These are phyloP conservation scores for Tolmerus cingulatus DNA, from an alignment of 2,888 invertebrate genomes.

Conservation along the genomic window DNA sequence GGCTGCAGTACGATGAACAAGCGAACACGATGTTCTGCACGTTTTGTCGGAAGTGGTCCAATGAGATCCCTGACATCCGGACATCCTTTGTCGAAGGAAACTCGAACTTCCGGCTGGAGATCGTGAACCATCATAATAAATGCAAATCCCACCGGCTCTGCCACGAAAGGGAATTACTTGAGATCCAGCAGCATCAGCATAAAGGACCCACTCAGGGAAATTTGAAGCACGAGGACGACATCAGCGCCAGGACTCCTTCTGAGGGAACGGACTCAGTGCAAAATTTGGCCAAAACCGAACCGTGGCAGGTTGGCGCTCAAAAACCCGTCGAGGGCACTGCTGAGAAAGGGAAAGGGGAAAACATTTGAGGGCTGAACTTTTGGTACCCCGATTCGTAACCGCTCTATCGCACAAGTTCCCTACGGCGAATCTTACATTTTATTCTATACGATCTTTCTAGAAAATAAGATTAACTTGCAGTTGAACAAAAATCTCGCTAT, in stretches of 20 bases:
- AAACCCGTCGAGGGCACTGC: background rate
- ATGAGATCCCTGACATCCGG: slow-evolving; percentile 73
- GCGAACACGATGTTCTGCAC: slow-evolving; percentile 78
- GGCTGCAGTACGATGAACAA: slow-evolving; percentile 75
- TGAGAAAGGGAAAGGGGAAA: background rate
- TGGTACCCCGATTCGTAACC: background rate
- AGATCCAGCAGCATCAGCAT: slow-evolving; percentile 48
- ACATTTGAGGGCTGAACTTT: background rate
- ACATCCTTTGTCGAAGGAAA: slow-evolving; percentile 84
- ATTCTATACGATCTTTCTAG: background rate
- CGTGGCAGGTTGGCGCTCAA: background rate
- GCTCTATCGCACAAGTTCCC: background rate
- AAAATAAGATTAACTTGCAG: background rate
- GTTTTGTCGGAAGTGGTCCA: slow-evolving; percentile 77
- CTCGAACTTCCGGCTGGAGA: slow-evolving; percentile 78
- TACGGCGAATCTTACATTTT: background rate
- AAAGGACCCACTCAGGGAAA: background rate
- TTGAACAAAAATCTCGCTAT: background rate
- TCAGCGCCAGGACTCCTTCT: background rate
- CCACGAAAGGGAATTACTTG: slow-evolving; percentile 64
- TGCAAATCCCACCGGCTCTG: slow-evolving; percentile 80
- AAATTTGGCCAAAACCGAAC: background rate
- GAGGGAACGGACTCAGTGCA: background rate
- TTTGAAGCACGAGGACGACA: background rate
- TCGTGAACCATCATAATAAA: slow-evolving; percentile 80